Evolutionary conservation across 2,888 invertebrate genomes (phyloP), one percentile per base, ranked within the genome.

Genomic region (Sycophila texana): DNA sequence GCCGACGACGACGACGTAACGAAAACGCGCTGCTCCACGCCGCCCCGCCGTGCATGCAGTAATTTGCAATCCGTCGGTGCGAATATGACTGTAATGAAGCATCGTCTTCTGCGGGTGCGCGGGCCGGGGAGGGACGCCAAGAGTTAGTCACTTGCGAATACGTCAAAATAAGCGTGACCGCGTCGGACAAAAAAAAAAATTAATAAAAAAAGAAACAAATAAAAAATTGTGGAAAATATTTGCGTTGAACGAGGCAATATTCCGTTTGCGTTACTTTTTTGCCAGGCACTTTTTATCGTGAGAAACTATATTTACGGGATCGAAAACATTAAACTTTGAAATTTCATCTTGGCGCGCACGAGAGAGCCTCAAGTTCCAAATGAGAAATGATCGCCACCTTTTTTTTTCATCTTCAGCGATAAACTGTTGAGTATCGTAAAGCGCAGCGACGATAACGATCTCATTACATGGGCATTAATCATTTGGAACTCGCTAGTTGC

Each of bases 21-120:
- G 75, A 78, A 63, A 39, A 39, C 39, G 66, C 26, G 73, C 13
- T 63, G 66, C 20, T 16, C 76, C 81, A 80, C 79, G 82, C 83
- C 82, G 82, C 63, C 75, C 77, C 78, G 80, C 79, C 77, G 78
- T 74, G 79, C 80, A 79, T 81, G 84, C 86, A 86, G 86, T 87
- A 88, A 90, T 90, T 89, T 89, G 88, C 88, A 89, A 89, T 88
- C 85, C 84, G 83, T 82, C 85, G 82, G 12, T 39, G 67, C 16
- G 10, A 51, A 39, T 51, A 49, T 60, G 22, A 68, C 20, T 61
- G 82, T 81, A 83, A 85, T 39, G 39, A 87, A 85, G 83, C 85
- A 82, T 83, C 82, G 76, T 77, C 72, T 79, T 80, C 81, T 76
- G 49, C 82, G 74, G 4, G 53, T 83, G 83, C 84, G 83, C 55